A percentile compares a stretch with the other conserved stretches of the same genome.
phyloP scores from a whole-genome alignment of 2,888 invertebrate species.

The Lasioglossum leucozonium region DNA sequence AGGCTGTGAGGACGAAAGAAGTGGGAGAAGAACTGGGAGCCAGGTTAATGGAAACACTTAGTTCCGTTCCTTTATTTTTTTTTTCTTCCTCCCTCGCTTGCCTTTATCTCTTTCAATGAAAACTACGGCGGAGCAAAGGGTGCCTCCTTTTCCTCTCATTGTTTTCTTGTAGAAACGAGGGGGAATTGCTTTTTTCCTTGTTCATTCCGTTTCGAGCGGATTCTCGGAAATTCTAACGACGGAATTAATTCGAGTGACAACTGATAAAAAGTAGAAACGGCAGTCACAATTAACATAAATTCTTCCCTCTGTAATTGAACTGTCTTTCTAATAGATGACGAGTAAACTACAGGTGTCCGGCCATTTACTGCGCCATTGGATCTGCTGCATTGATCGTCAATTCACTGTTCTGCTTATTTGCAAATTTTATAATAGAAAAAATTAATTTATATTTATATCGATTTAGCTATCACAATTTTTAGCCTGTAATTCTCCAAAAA shows the following conservation, averaged over 20 bases:
- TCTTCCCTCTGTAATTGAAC: background rate
- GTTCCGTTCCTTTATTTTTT: conserved; percentile 33
- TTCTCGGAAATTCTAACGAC: background rate
- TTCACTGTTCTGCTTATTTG: background rate
- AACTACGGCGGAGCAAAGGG: conserved; percentile 27
- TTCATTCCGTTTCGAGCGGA: conserved; percentile 1
- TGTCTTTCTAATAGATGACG: background rate
- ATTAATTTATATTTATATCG: background rate
- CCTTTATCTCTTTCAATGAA: conserved; percentile 40
- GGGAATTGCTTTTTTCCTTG: conserved; percentile 20
- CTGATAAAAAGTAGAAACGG: background rate
- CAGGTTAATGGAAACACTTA: conserved; percentile 66
- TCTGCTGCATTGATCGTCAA: background rate
- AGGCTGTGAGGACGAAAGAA: conserved; percentile 26
- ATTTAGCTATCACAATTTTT: no score
- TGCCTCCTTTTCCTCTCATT: conserved; percentile 14
- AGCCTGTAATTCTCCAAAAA: background rate
- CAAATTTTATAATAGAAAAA: background rate
- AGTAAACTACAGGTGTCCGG: background rate
- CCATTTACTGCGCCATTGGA: background rate
- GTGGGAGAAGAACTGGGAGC: conserved; percentile 26
- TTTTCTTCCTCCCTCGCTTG: conserved; percentile 27
- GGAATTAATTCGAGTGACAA: conserved; percentile 1
- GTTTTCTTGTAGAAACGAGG: conserved; percentile 8
- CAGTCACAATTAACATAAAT: background rate